Percentiles rank a stretch among this genome's conserved stretches.
These are phyloP conservation scores for Drosophila tanythrix DNA, from an alignment of 2,888 invertebrate genomes.

Conservation along the genomic window DNA sequence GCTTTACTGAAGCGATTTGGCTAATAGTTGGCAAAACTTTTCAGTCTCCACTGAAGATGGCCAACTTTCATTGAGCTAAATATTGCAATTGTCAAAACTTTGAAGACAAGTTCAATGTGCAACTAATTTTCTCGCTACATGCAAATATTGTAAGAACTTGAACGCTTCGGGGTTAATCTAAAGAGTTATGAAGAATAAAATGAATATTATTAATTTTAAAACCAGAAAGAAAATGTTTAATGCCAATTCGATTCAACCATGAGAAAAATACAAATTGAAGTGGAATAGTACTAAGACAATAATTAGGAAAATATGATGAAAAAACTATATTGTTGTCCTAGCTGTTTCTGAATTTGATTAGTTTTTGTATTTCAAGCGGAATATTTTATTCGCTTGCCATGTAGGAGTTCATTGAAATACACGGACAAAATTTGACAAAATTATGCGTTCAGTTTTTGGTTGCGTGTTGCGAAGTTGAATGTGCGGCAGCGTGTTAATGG, in stretches of 20 bases:
- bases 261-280: neutral
- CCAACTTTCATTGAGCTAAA: conserved; percentile 61
- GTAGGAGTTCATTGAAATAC: neutral
- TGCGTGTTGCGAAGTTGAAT: conserved; percentile 20
- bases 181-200: neutral
- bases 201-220: neutral
- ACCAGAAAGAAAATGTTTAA: neutral
- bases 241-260: no score
- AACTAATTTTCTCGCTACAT: conserved; percentile 4
- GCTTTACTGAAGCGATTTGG: conserved; percentile 62
- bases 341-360: no score
- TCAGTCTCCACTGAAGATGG: conserved; percentile 29
- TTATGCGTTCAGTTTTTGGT: conserved; percentile 14
- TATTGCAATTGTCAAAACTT: conserved; percentile 70
- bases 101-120: conserved; percentile 51
- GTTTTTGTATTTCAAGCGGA: neutral
- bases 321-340: neutral
- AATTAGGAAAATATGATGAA: neutral
- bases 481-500: conserved; percentile 51
- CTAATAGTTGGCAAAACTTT: conserved; percentile 75
- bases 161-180: conserved; percentile 25
- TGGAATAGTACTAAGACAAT: neutral
- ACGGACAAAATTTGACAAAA: conserved; percentile 1
- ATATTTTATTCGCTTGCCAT: neutral
- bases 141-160: conserved; percentile 29